These are phyloP conservation scores for Steinernema khuongi DNA, from an alignment of 1,140 invertebrate genomes.

Conservation along the genomic window DNA sequence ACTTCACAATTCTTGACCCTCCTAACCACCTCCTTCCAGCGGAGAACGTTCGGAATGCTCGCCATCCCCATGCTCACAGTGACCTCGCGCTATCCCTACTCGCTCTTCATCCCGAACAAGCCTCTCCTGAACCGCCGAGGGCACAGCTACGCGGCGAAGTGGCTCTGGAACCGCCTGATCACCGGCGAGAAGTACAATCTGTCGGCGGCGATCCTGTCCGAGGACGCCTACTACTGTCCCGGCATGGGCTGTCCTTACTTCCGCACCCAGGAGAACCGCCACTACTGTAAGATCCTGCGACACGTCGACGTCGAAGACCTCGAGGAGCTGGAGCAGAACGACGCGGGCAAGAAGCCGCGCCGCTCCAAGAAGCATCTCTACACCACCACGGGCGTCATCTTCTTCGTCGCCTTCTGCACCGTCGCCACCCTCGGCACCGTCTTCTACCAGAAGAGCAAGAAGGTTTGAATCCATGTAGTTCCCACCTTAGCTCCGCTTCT, in stretches of 20 bases:
- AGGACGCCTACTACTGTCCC: constrained; percentile 46
- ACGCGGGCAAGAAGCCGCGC: constrained; percentile 26
- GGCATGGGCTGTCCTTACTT: constrained; percentile 52
- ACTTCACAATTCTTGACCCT: constrained; percentile 4
- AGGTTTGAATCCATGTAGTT: constrained; percentile 34
- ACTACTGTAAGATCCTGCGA: constrained; percentile 42
- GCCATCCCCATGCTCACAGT: constrained; percentile 53
- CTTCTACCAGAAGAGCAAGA: constrained; percentile 54
- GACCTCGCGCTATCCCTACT: constrained; percentile 53
- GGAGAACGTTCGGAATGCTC: constrained; percentile 52
- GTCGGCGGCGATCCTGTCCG: constrained; percentile 49
- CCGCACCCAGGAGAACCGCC: constrained; percentile 44
- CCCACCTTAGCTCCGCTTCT: neutral
- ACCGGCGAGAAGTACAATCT: constrained; percentile 54
- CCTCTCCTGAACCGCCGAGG: constrained; percentile 44
- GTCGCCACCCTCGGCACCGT: constrained; percentile 45
- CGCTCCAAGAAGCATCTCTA: constrained; percentile 38
- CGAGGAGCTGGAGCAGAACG: constrained; percentile 18
- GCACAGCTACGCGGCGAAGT: constrained; percentile 56
- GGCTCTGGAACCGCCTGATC: constrained; percentile 57
- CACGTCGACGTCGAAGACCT: constrained; percentile 40
- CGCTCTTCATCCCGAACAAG: constrained; percentile 48
- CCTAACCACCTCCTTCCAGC: constrained; percentile 32
- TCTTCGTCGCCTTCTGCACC: constrained; percentile 42
- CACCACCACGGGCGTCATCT: constrained; percentile 37